phyloP scores from a whole-genome alignment of 2,113 vertebrate species.

The Callipepla squamata region DNA sequence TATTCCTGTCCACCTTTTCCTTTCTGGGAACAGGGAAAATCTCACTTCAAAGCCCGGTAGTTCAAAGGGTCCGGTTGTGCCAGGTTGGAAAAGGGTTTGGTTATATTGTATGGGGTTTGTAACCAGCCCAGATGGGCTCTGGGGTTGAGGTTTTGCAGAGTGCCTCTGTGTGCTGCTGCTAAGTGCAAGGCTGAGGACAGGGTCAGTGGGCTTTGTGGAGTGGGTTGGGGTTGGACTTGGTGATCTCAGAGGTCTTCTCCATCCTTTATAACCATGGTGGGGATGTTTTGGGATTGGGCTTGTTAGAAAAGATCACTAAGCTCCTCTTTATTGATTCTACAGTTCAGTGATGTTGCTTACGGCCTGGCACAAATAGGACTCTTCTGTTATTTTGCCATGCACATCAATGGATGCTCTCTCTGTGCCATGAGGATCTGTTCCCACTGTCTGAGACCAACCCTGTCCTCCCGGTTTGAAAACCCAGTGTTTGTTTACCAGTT shows the following conservation, averaged over 20 bases:
- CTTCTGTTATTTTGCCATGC: accelerated
- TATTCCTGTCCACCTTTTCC: background rate
- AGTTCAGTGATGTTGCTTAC: no score
- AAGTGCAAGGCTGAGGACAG: no score
- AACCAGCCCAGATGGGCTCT: accelerated
- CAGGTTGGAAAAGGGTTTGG: background rate
- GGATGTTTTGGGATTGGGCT: no score
- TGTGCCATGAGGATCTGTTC: accelerated
- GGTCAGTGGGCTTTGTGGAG: no score
- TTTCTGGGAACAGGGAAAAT: background rate
- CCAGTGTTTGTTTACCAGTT: background rate
- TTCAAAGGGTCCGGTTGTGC: background rate
- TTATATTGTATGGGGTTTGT: accelerated
- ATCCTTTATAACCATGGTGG: no score
- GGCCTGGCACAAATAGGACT: no score
- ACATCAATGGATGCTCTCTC: accelerated
- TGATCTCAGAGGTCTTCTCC: no score
- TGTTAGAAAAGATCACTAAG: no score
- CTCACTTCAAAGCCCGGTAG: background rate
- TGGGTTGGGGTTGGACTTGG: no score
- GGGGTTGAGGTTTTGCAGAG: background rate
- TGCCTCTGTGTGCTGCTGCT: background rate
- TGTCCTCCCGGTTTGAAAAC: background rate
- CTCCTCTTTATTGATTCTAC: no score
- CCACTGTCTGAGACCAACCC: accelerated